Evolutionary conservation across 2,113 vertebrate species (phyloP).

Genomic region (Bungarus multicinctus): DNA sequence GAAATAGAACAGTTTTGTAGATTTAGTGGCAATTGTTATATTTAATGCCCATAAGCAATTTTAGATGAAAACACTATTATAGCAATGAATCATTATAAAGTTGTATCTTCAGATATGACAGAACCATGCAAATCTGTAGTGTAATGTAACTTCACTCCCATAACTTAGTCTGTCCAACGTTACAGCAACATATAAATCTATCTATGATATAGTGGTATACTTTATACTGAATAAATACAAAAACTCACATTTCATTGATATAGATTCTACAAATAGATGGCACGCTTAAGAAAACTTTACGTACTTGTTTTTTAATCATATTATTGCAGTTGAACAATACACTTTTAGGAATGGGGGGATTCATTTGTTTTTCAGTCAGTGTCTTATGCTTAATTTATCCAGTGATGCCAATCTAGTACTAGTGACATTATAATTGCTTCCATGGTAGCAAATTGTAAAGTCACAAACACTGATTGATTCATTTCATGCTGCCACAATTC

Average conservation of each 20-base stretch:
- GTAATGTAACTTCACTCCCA: background rate
- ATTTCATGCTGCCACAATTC: background rate
- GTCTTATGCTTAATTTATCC: conserved; percentile 9
- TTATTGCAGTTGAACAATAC: background rate
- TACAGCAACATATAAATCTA: background rate
- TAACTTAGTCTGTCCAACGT: background rate
- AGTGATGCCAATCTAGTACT: background rate
- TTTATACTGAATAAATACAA: background rate
- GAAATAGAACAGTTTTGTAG: background rate
- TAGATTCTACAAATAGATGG: background rate
- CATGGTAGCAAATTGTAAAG: background rate
- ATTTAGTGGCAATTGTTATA: background rate
- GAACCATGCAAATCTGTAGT: background rate
- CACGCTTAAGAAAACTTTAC: background rate
- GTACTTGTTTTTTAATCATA: background rate
- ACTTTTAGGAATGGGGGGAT: background rate
- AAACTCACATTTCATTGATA: background rate
- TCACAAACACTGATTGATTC: background rate
- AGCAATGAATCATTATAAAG: background rate
- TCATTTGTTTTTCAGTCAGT: background rate
- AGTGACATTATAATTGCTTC: background rate
- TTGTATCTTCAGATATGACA: background rate
- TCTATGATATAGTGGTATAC: background rate
- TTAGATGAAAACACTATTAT: background rate
- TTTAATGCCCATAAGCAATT: background rate